These are phyloP conservation scores for Sepiola atlantica DNA, from an alignment of 2,888 invertebrate species.

Conservation along the genomic window DNA sequence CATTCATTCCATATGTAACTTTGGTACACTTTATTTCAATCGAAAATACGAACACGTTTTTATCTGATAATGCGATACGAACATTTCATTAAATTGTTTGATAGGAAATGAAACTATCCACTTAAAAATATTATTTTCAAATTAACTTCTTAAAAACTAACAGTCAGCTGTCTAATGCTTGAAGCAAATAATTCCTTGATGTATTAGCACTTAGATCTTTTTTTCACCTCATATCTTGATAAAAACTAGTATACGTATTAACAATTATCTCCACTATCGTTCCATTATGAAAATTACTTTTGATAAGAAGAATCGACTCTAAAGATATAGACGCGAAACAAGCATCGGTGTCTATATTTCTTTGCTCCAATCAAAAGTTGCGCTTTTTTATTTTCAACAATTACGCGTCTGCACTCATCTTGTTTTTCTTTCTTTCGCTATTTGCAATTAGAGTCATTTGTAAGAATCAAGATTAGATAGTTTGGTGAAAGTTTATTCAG, in stretches of 20 bases:
- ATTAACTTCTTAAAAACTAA: neutral
- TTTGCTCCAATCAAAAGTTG: neutral
- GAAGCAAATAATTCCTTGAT: neutral
- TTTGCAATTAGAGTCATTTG: neutral
- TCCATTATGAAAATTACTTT: neutral
- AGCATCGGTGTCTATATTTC: no score
- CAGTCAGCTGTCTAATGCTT: neutral
- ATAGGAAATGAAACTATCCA: neutral
- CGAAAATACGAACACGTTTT: neutral
- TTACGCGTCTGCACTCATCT: neutral
- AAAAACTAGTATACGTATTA: neutral
- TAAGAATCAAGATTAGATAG: neutral
- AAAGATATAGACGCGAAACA: neutral
- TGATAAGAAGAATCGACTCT: neutral
- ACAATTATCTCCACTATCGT: neutral
- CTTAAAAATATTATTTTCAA: slow-evolving; percentile 7
- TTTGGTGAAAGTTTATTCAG: neutral
- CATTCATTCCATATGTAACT: no score
- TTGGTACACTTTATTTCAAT: neutral
- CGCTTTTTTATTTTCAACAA: neutral
- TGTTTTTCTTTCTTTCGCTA: neutral
- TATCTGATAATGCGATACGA: neutral
- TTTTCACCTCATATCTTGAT: neutral
- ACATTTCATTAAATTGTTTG: neutral
- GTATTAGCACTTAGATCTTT: neutral